Evolutionary conservation across 2,888 invertebrate genomes (phyloP), one percentile per base, ranked within the genome.

Genomic region (Ellobium chinense): DNA sequence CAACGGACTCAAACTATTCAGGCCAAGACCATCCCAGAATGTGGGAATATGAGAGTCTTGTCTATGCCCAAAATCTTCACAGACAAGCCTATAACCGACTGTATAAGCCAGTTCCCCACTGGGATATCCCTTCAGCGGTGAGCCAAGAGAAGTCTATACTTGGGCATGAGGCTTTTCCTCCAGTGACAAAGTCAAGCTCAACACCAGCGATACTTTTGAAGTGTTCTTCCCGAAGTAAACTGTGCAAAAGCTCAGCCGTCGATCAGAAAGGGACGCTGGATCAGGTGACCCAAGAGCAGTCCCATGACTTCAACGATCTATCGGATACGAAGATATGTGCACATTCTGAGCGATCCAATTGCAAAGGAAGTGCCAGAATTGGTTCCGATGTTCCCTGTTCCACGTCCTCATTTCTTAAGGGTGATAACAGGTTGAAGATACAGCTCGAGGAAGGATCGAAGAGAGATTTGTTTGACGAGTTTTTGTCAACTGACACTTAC

Each of bases 21-120:
- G n/a, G n/a, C n/a, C 31, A 3, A 27, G 39, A 12, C 54, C 34
- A 72, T 1, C 34, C n/a, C 1, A 69, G 21, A 29, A 21, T 9
- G 24, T 78, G 78, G 78, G 78, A 78, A 7, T 78, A 70, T 34
- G 78, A 78, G 60, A 24, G 34, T 12, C 31, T 78, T 36, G 21
- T 78, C 27, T 78, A 39, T 29, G 62, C 62, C 14, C 78, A 78
- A 27, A 62, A 29, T n/a, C 60, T 29, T 27, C 31, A 46, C 14
- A 69, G 62, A 39, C 24, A 78, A 1, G 27, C 37, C 4, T 69
- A 70, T 70, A 39, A 62, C 39, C 27, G 34, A 2, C 36, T n/a
- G 34, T 31, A 72, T 34, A 58, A 31, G 21, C n/a, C 31, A 2
- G 31, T 58, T 21, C 12, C 21, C 7, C 46, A 12, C 7, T 46